Evolutionary conservation across 1,140 invertebrate species (phyloP), one percentile per base, ranked within the genome.

Genomic region (Drosophila micromelanica): DNA sequence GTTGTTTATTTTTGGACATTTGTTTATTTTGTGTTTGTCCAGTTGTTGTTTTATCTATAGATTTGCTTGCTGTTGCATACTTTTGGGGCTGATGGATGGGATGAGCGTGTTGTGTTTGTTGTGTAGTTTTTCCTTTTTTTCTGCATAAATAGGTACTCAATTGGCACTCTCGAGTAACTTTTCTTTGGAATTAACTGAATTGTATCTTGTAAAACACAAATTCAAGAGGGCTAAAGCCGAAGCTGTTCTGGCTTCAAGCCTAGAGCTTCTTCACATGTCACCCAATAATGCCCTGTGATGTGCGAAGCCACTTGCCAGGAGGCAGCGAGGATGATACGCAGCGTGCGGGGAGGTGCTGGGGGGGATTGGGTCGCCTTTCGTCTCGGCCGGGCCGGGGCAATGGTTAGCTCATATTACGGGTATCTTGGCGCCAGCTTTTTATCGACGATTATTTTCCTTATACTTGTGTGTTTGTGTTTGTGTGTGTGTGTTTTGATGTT

Each of bases 361-460:
- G 48, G 17, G 17, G 17, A 57, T 48, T 43, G 37, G 52, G 48
- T 57, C 54, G 45, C 23, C 37, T 55, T 54, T 37, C 43, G 52
- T 68, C 64, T 60, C 52, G 57, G 57, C 49, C 46, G 40, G 67
- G 37, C 23, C 9, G 84, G 82, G 76, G 72, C 84, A 89, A 79
- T 82, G 82, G 82, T 82, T 89, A 87, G 82, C 82, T 87, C 82
- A 87, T 87, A 87, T 87, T 87, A 87, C 82, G 84, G 84, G 84
- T 87, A 87, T 87, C 82, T 87, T 87, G 82, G 82, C 82, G 82
- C 82, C 82, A 87, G 82, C 82, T 87, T 87, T 87, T 87, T 87
- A 87, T 87, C 82, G 82, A 78, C 82, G 82, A 87, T 87, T 87
- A 87, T 87, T 89, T 86, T 89, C 64, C 72, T 89, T 79, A 79